Conservation (phyloP, 2,797 vertebrate genomes). For the Euphonia xanthogaster region DNA sequence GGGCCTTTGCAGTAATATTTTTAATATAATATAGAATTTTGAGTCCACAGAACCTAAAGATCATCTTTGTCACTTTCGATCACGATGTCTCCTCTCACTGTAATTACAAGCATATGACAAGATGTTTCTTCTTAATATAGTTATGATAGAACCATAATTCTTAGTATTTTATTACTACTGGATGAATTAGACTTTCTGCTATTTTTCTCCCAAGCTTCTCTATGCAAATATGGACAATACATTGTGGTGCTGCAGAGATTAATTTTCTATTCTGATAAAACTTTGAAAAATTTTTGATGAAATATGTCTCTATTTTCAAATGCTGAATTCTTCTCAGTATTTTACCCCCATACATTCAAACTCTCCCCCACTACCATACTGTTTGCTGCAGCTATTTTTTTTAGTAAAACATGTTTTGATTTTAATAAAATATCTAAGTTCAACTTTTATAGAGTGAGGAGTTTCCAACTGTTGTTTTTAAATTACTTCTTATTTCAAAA, state of each 20-base stretch:
- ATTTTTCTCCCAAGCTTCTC: background rate
- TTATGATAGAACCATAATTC: background rate
- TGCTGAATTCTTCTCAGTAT: background rate
- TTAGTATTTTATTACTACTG: background rate
- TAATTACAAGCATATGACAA: background rate
- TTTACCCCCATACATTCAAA: background rate
- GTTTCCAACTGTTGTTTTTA: slow-evolving; percentile 27
- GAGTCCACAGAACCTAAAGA: background rate
- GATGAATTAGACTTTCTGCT: background rate
- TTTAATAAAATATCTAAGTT: slow-evolving; percentile 20
- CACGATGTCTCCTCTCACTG: background rate
- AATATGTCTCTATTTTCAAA: background rate
- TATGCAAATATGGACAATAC: background rate
- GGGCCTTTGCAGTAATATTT: background rate
- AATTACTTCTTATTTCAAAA: slow-evolving; percentile 16
- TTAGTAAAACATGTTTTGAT: background rate
- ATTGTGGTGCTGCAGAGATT: background rate
- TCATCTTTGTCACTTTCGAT: background rate
- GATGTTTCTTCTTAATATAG: background rate
- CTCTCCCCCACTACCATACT: background rate
- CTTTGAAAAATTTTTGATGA: background rate
- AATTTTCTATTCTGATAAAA: background rate
- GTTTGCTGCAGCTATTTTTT: background rate
- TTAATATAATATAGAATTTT: background rate
- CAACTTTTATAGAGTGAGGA: slow-evolving; percentile 8